A percentile compares a stretch with the other conserved stretches of the same genome.
Conservation (phyloP, 1,140 invertebrate genomes). For the Doryteuthis pealeii region DNA sequence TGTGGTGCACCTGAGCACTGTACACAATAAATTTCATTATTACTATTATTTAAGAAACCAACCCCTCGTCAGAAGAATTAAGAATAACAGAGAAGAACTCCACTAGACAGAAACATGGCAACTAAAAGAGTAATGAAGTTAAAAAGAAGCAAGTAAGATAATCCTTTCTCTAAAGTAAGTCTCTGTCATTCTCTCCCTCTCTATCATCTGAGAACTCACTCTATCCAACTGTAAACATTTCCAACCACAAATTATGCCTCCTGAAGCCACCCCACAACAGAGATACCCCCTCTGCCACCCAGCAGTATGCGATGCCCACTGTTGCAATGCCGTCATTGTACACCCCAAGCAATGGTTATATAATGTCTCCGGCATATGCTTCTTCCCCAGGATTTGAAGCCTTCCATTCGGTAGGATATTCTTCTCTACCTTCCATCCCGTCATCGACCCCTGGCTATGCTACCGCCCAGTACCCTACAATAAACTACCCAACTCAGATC, state of each 20-base stretch:
- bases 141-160: too few species aligned
- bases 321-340: conserved; percentile 4
- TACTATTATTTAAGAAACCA: too few species aligned
- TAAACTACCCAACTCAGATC: conserved; percentile 1
- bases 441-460: conserved; percentile 9
- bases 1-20: too few species aligned
- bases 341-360: background rate
- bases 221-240: conserved; percentile 8
- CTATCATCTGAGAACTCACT: too few species aligned
- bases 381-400: background rate
- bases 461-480: conserved; percentile 5
- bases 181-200: background rate
- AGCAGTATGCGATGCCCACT: conserved; percentile 10
- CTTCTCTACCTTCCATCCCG: conserved; percentile 12
- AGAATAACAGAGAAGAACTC: too few species aligned
- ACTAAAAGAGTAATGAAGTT: too few species aligned
- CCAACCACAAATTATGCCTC: conserved; percentile 2
- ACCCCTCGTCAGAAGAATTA: too few species aligned
- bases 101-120: too few species aligned
- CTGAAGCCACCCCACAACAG: conserved; percentile 7
- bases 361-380: conserved; percentile 13
- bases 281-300: background rate
- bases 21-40: too few species aligned
- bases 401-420: conserved; percentile 7
- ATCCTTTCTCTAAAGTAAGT: too few species aligned